Evolutionary conservation across 2,888 invertebrate genomes (phyloP).

Genomic region (Pterostichus madidus): DNA sequence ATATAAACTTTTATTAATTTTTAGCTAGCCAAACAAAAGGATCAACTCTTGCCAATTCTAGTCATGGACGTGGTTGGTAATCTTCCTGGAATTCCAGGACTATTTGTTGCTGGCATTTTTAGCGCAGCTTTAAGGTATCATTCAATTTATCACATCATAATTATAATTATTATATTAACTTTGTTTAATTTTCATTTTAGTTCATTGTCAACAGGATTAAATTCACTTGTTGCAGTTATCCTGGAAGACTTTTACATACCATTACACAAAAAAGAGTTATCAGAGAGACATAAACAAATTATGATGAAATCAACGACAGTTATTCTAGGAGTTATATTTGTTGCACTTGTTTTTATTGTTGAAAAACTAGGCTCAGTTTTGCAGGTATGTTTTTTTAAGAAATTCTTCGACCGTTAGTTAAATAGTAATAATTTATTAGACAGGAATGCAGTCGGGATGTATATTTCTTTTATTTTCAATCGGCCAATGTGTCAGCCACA

Average conservation of each 20-base stretch:
- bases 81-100: slow-evolving; percentile 89
- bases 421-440: too few relatives aligned
- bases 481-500: too few relatives aligned
- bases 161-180: background rate
- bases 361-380: slow-evolving; percentile 85
- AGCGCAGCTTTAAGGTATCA: slow-evolving; percentile 89
- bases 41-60: slow-evolving; percentile 89
- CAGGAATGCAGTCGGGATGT: background rate
- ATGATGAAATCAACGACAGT: slow-evolving; percentile 85
- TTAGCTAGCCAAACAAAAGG: slow-evolving; percentile 85
- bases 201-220: slow-evolving; percentile 88
- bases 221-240: slow-evolving; percentile 87
- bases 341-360: slow-evolving; percentile 81
- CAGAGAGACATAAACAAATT: slow-evolving; percentile 80
- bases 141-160: slow-evolving; percentile 73
- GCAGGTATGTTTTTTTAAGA: slow-evolving; percentile 78
- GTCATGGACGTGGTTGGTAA: slow-evolving; percentile 91
- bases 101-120: slow-evolving; percentile 94
- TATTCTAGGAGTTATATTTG: slow-evolving; percentile 82
- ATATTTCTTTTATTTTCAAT: too few relatives aligned
- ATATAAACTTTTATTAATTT: slow-evolving; percentile 56
- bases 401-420: too few relatives aligned
- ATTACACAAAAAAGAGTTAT: slow-evolving; percentile 78
- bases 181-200: slow-evolving; percentile 74
- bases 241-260: slow-evolving; percentile 85